Evolutionary conservation across 92 coral and sea anemone species (phyloP).

Genomic region (Meandrina meandrites): DNA sequence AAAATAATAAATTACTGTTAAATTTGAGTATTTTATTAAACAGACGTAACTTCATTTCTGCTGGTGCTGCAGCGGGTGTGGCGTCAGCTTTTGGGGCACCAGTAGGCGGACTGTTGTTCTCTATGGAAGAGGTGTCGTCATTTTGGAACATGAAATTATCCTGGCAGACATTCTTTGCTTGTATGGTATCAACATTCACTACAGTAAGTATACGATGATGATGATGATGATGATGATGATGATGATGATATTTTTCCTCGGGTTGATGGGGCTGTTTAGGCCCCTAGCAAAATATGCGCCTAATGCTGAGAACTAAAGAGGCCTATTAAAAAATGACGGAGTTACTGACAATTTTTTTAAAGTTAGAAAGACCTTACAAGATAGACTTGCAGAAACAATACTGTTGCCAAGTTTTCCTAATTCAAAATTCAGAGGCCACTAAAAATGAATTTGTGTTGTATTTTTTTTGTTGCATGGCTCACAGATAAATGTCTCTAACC

Average conservation of each 20-base stretch:
- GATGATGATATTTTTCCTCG: no score
- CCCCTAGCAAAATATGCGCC: no score
- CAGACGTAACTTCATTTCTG: constrained; percentile 98
- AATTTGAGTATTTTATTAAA: not conserved
- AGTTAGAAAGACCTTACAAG: no score
- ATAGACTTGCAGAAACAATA: no score
- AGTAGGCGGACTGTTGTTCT: constrained; percentile 94
- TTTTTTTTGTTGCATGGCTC: not conserved
- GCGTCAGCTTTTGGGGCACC: constrained; percentile 99
- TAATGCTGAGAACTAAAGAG: no score
- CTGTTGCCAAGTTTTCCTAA: not conserved
- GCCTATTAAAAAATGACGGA: no score
- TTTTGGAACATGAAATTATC: constrained; percentile 99
- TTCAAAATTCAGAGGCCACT: not conserved
- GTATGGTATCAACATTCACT: constrained; percentile 98
- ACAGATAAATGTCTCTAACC: not conserved
- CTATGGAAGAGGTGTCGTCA: constrained; percentile 99
- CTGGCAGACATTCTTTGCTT: constrained; percentile 99
- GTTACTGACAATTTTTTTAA: no score
- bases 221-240: no score
- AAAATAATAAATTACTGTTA: no score
- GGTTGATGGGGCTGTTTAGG: no score
- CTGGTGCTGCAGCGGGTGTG: constrained; percentile 99
- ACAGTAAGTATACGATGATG: constrained; percentile 77
- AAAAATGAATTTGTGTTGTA: not conserved